Conservation (phyloP, 2,797 vertebrate species). For the Protonibea diacanthus region DNA sequence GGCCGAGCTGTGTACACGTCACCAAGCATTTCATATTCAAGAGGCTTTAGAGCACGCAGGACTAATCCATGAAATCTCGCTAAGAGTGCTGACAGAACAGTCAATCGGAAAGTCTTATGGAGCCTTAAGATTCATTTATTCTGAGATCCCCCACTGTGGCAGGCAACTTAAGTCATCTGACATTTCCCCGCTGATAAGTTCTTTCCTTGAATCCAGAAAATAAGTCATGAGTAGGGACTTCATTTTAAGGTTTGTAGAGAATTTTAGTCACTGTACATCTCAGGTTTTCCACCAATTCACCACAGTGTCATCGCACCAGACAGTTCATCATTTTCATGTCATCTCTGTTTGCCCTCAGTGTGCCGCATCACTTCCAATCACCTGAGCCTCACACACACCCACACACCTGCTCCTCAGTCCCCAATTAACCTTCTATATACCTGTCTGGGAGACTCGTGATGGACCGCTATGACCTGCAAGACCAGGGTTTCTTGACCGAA, state of each 20-base stretch:
- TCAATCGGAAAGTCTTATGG: neutral
- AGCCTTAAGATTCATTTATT: slow-evolving; percentile 12
- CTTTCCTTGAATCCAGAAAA: slow-evolving; percentile 7
- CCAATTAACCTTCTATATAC: neutral
- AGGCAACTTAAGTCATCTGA: slow-evolving; percentile 8
- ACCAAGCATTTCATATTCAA: neutral
- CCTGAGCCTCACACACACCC: too few species aligned
- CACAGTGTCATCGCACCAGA: neutral
- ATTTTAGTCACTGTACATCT: neutral
- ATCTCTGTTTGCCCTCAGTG: neutral
- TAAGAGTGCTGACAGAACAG: neutral
- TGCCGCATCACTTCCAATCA: neutral
- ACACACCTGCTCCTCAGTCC: neutral
- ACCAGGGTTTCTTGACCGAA: too few species aligned
- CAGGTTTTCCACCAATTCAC: neutral
- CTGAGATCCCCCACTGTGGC: neutral
- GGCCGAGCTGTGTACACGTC: neutral
- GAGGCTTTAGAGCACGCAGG: neutral
- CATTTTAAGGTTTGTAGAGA: neutral
- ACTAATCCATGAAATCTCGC: slow-evolving; percentile 21
- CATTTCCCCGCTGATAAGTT: slow-evolving; percentile 1
- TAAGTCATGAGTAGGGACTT: neutral
- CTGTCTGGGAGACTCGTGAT: neutral
- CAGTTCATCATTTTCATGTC: neutral
- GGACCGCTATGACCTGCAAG: too few species aligned